Conservation (phyloP, 37 sponge, comb jelly and placozoan genomes). For the Geodia barretti region DNA sequence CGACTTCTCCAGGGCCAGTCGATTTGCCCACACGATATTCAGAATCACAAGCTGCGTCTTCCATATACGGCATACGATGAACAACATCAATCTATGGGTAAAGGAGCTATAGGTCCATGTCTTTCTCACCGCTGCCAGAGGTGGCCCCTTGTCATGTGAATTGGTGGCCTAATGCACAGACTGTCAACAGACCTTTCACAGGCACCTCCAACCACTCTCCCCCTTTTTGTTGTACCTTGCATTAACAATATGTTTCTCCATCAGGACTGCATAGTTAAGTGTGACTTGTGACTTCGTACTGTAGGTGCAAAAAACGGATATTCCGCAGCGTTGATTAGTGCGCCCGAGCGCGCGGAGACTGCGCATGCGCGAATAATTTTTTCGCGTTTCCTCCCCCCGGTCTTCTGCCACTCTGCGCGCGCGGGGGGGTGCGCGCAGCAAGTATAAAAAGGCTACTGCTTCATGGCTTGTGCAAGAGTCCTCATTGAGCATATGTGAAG, state of each 20-base stretch:
- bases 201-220: too few species aligned
- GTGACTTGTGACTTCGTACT: too few species aligned
- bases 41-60: not conserved
- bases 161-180: not conserved
- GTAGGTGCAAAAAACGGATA: too few species aligned
- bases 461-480: not conserved
- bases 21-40: not conserved
- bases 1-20: not conserved
- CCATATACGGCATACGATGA: not conserved
- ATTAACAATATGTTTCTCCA: not conserved
- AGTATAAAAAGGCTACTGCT: not conserved
- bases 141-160: not conserved
- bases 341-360: not conserved
- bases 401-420: not conserved
- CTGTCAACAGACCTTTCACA: not conserved
- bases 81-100: not conserved
- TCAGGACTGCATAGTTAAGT: not conserved
- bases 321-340: too few species aligned
- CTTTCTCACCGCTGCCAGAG: too few species aligned
- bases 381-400: not conserved
- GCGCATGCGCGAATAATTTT: not conserved
- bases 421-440: too few species aligned
- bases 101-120: not conserved
- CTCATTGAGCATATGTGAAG: not conserved
- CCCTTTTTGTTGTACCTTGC: not conserved